Conservation (phyloP, 2,888 invertebrate species). For the Liodrosophila aerea region DNA sequence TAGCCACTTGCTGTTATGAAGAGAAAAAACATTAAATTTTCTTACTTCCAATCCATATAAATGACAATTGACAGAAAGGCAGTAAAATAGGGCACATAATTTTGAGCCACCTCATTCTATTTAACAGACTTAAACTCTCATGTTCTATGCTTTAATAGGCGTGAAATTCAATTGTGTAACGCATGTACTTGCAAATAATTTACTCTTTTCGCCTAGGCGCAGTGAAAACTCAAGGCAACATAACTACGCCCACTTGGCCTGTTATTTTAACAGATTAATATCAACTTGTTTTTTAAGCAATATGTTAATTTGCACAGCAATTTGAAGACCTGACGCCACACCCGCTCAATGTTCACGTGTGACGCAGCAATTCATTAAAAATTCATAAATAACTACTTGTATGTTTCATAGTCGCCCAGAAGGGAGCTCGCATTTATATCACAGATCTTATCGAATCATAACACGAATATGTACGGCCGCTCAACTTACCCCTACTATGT, state of each 20-base stretch:
- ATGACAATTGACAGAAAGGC: not conserved
- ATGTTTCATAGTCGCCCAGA: constrained; percentile 28
- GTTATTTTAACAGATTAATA: constrained; percentile 54
- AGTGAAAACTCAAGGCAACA: constrained; percentile 3
- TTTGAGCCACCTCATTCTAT: not conserved
- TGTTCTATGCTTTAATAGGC: constrained; percentile 71
- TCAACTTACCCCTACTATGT: constrained; percentile 30
- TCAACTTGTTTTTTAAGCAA: constrained; percentile 39
- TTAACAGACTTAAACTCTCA: constrained; percentile 1
- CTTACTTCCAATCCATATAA: not conserved
- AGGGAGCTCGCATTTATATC: constrained; percentile 49
- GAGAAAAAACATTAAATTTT: constrained; percentile 5
- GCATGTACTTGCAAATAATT: constrained; percentile 24
- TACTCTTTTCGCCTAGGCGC: constrained; percentile 6
- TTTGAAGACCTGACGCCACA: constrained; percentile 22
- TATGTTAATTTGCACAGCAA: constrained; percentile 61
- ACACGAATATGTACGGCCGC: constrained; percentile 54
- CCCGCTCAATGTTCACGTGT: constrained; percentile 72
- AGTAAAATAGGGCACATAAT: not conserved
- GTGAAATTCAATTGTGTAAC: constrained; percentile 78
- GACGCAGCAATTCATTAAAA: constrained; percentile 82
- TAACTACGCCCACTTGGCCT: constrained; percentile 34
- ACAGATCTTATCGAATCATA: constrained; percentile 64
- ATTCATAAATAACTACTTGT: constrained; percentile 80
- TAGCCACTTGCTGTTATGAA: constrained; percentile 94